These are phyloP conservation scores for Drosophila niveifrons DNA, from an alignment of 2,888 invertebrate species.

Conservation along the genomic window DNA sequence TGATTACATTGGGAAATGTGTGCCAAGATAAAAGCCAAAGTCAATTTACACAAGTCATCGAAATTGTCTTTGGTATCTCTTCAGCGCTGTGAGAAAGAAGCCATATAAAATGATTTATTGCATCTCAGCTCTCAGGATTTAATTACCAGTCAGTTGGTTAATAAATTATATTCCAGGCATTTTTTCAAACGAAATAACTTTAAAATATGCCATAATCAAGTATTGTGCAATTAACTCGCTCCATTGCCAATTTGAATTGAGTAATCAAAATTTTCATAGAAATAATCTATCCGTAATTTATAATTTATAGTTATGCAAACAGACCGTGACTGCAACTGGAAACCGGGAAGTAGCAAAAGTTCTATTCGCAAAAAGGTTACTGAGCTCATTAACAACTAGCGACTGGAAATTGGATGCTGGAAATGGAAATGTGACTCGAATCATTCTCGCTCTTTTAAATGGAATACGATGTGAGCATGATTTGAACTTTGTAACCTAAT, in stretches of 20 bases:
- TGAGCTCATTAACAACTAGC: slow-evolving; percentile 11
- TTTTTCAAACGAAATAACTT: slow-evolving; percentile 4
- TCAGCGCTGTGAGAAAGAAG: slow-evolving; percentile 28
- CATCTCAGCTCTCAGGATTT: slow-evolving; percentile 3
- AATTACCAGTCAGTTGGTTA: slow-evolving; percentile 1
- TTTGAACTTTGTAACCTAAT: slow-evolving; percentile 45
- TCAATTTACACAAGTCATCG: slow-evolving; percentile 66
- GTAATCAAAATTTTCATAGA: slow-evolving; percentile 32
- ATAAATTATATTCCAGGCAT: slow-evolving; percentile 10
- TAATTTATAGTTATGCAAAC: slow-evolving; percentile 25
- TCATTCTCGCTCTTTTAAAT: too few species aligned
- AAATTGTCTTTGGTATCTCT: slow-evolving; percentile 35
- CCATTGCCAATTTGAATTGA: slow-evolving; percentile 25
- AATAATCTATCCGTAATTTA: slow-evolving; percentile 5
- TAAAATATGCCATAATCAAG: slow-evolving; percentile 38
- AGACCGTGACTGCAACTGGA: slow-evolving; percentile 33
- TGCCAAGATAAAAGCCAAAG: slow-evolving; percentile 56
- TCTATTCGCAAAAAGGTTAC: slow-evolving; percentile 8
- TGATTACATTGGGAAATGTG: slow-evolving; percentile 57
- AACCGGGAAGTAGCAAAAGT: slow-evolving; percentile 2
- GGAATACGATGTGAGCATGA: slow-evolving; percentile 16
- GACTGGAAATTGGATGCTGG: neutral
- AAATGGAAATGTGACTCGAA: too few species aligned
- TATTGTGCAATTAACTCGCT: slow-evolving; percentile 39
- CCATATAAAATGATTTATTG: slow-evolving; percentile 35